Percentiles rank a stretch among this genome's conserved stretches.
Evolutionary conservation across 2,797 vertebrate species (phyloP).

Genomic region (Coreius guichenoti): DNA sequence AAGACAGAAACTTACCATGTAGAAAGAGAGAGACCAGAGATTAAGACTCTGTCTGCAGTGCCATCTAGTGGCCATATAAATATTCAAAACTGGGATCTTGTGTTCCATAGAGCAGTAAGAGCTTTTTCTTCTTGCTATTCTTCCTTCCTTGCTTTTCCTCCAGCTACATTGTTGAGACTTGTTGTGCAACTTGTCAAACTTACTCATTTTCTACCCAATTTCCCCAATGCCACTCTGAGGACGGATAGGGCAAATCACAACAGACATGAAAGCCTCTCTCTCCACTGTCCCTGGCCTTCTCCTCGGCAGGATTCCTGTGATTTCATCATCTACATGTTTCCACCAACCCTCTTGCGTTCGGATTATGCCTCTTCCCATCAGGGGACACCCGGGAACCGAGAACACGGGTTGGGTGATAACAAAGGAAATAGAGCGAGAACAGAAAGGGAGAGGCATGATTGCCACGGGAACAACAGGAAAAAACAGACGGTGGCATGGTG

Average conservation of each 20-base stretch:
- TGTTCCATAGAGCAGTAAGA: background rate
- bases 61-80: conserved; percentile 60
- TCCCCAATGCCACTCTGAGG: background rate
- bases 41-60: conserved; percentile 54
- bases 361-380: conserved; percentile 43
- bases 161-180: background rate
- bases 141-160: background rate
- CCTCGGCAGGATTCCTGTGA: conserved; percentile 1
- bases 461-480: conserved; percentile 63
- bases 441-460: conserved; percentile 50
- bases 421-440: conserved; percentile 31
- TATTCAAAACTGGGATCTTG: conserved; percentile 1
- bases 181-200: conserved; percentile 5
- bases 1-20: conserved; percentile 16
- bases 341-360: background rate
- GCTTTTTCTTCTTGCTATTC: background rate
- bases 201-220: conserved; percentile 7
- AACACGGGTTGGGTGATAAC: conserved; percentile 38
- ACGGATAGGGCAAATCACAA: conserved; percentile 13
- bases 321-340: conserved; percentile 36
- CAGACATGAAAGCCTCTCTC: conserved; percentile 16
- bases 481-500: conserved; percentile 43
- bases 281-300: background rate
- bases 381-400: conserved; percentile 26
- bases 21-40: conserved; percentile 1